Percentiles rank a stretch among this genome's conserved stretches.
phyloP scores from a whole-genome alignment of 2,797 vertebrate genomes.

The Silurus aristotelis region DNA sequence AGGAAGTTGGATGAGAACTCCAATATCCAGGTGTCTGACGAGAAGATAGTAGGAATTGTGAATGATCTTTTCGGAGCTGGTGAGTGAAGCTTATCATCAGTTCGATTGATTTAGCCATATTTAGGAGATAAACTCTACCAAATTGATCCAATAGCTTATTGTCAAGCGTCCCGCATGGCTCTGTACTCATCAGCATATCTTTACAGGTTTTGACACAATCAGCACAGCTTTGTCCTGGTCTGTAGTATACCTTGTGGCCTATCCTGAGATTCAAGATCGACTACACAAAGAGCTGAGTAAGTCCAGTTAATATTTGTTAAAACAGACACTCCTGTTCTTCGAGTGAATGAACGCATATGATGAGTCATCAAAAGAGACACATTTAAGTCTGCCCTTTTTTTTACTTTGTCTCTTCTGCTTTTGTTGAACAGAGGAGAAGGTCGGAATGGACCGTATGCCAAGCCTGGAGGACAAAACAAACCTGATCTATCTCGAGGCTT shows the following conservation, averaged over 20 bases:
- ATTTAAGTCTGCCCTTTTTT: conserved; percentile 17
- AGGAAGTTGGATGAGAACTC: conserved; percentile 78
- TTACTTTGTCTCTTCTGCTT: conserved; percentile 17
- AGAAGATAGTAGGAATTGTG: conserved; percentile 82
- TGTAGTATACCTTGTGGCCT: conserved; percentile 80
- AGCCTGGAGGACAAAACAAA: conserved; percentile 72
- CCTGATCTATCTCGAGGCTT: conserved; percentile 81
- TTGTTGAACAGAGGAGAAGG: conserved; percentile 71
- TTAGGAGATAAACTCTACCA: background rate
- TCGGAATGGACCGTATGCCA: conserved; percentile 76
- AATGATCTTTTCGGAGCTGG: conserved; percentile 85
- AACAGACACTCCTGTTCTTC: conserved; percentile 11
- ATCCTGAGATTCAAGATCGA: conserved; percentile 81
- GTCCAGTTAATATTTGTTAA: conserved; percentile 51
- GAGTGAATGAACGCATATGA: background rate
- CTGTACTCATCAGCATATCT: background rate
- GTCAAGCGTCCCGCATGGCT: background rate
- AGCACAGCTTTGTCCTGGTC: conserved; percentile 87
- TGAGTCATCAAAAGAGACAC: conserved; percentile 21
- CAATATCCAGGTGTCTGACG: conserved; percentile 74
- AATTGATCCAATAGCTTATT: background rate
- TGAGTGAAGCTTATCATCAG: conserved; percentile 52
- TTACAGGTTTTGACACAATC: conserved; percentile 89
- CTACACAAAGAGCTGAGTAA: conserved; percentile 86
- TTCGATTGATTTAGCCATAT: background rate